Conservation (phyloP, 2,888 invertebrate genomes). For the Dione juno region DNA sequence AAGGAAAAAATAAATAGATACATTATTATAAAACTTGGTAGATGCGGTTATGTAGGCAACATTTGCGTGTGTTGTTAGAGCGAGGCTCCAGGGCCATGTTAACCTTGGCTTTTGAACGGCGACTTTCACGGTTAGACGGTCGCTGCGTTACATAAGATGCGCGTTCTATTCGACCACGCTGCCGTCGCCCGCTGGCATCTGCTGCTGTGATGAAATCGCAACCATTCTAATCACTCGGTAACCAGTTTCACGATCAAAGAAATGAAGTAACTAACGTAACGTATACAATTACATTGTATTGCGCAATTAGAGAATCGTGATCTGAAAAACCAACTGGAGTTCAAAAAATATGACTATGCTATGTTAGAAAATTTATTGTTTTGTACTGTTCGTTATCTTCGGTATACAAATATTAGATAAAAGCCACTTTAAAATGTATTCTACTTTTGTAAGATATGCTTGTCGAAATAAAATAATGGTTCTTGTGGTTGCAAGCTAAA, state of each 20-base stretch:
- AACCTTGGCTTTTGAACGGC: slow-evolving; percentile 83
- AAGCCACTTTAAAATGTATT: neutral
- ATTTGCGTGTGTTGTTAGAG: slow-evolving; percentile 71
- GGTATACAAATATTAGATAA: neutral
- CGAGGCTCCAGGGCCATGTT: slow-evolving; percentile 74
- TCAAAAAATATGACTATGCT: neutral
- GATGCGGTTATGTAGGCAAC: slow-evolving; percentile 65
- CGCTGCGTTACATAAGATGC: slow-evolving; percentile 77
- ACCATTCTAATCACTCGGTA: slow-evolving; percentile 61
- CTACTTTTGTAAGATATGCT: slow-evolving; percentile 9
- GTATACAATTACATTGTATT: slow-evolving; percentile 33
- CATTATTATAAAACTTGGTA: slow-evolving; percentile 53
- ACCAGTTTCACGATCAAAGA: slow-evolving; percentile 65
- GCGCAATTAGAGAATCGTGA: slow-evolving; percentile 33
- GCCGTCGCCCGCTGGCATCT: slow-evolving; percentile 61
- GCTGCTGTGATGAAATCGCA: slow-evolving; percentile 72
- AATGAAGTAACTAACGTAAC: slow-evolving; percentile 49
- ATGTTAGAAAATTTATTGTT: neutral
- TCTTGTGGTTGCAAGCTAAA: neutral
- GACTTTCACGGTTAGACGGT: slow-evolving; percentile 83
- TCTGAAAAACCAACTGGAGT: slow-evolving; percentile 3
- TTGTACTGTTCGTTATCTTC: neutral
- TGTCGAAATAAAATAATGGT: neutral
- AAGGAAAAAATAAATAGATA: slow-evolving; percentile 65
- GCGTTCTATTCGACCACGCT: slow-evolving; percentile 59